Base-by-base conservation (phyloP, 2,888 invertebrate genomes). In the Eudasyphora cyanicolor region DNA sequence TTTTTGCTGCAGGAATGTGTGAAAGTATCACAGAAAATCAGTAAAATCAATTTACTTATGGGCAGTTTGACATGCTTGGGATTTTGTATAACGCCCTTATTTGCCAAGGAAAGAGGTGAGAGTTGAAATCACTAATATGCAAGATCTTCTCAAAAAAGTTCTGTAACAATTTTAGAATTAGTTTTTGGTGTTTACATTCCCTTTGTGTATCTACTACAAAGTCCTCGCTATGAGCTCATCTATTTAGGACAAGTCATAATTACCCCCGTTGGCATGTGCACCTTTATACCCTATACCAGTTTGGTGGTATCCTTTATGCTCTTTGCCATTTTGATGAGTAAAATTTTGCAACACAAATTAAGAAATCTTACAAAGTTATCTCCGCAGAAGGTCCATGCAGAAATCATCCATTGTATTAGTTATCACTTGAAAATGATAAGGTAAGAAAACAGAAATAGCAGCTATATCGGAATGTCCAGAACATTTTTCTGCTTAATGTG, bases 331-430 rank as follows among this genome's bases (percentile, higher is more conserved):
- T 32, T 85, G 1, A 84, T 86, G 84, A 82, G 85, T n/a, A 84
- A 85, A 32, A 82, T 86, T 3, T 38, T 87, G 32, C 86, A 87
- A 69, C 60, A 85, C 73, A 85, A 85, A 3, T 73, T 87, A 0
- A 73, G 71, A 12, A 17, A 76, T 27, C 10, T 89, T 32, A 76
- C 85, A 27, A 70, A 69, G 4, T 35, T 85, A 21, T 49, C 75
- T 0, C 42, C 73, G 0, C 7, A 42, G 4, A 64, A 71, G 12
- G 83, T 87, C 7, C 76, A 64, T 0, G 38, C 70, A 12, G 86
- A 89, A 71, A 81, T 90, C 2, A 87, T 87, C 38, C 87, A 86
- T 85, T 90, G 91, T 82, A 87, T 90, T 24, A 85, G 60, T 64
- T 89, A 88, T 82, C 91, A 91, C 51, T 57, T 86, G 10, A 87